These are phyloP conservation scores for Propithecus coquereli DNA, from an alignment of 2,113 vertebrate genomes.

Conservation along the genomic window DNA sequence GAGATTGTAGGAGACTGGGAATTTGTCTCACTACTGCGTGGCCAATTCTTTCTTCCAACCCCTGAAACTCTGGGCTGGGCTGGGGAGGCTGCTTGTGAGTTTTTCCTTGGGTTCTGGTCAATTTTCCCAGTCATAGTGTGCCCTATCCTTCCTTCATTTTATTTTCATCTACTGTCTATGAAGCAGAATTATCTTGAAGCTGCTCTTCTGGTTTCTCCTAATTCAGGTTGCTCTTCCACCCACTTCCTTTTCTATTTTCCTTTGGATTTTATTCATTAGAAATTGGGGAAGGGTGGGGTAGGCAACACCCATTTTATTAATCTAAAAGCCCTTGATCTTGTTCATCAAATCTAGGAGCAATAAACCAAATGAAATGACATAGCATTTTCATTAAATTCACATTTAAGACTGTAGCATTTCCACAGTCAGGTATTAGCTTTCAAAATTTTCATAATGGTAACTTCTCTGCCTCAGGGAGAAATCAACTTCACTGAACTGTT, in stretches of 20 bases:
- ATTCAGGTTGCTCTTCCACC: background rate
- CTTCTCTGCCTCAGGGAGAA: background rate
- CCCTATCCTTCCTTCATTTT: constrained; percentile 13
- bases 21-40: background rate
- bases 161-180: background rate
- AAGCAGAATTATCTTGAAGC: background rate
- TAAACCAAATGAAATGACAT: background rate
- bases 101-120: background rate
- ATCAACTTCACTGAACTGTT: background rate
- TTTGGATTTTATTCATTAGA: constrained; percentile 26
- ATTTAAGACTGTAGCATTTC: background rate
- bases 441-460: background rate
- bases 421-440: background rate
- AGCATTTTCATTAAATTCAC: background rate
- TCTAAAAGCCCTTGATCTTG: background rate
- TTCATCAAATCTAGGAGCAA: constrained; percentile 15
- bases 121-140: background rate
- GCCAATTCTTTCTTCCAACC: background rate
- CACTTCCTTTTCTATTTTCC: background rate
- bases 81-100: background rate
- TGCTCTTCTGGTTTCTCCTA: background rate
- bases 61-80: background rate
- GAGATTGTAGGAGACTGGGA: constrained; percentile 6
- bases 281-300: background rate
- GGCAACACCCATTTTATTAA: background rate